Evolutionary conservation across 1,140 invertebrate species (phyloP).

Genomic region (Chironomus tepperi): DNA sequence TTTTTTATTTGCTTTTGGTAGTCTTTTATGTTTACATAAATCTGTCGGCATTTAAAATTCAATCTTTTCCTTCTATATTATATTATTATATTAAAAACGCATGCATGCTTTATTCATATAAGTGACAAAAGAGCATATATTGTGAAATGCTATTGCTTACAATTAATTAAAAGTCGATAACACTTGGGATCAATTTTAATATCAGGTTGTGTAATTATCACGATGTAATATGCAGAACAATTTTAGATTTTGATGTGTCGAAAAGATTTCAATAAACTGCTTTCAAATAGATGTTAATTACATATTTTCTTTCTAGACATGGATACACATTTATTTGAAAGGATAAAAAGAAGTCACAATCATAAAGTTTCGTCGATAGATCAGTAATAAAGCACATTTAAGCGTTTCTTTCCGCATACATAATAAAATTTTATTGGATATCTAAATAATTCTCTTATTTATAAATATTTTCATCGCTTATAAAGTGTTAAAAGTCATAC

Average conservation of each 20-base stretch:
- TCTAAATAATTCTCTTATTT: slow-evolving; percentile 9
- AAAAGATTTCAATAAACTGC: not conserved
- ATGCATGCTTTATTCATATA: not conserved
- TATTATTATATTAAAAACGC: not conserved
- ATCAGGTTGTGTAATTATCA: too few species aligned
- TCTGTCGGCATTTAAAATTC: slow-evolving; percentile 12
- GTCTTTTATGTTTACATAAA: slow-evolving; percentile 9
- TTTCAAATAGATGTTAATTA: too few species aligned
- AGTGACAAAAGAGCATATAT: not conserved
- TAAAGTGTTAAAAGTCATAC: slow-evolving; percentile 6
- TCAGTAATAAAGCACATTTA: not conserved
- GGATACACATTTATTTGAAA: too few species aligned
- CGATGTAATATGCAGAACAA: too few species aligned
- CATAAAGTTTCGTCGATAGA: slow-evolving; percentile 4
- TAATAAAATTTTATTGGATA: not conserved
- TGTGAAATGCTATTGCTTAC: too few species aligned
- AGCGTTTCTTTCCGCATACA: not conserved
- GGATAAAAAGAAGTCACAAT: not conserved
- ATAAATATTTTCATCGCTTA: slow-evolving; percentile 14
- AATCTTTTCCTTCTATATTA: slow-evolving; percentile 14
- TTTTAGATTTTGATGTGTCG: too few species aligned
- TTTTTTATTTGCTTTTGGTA: slow-evolving; percentile 14
- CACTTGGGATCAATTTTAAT: too few species aligned
- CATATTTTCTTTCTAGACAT: too few species aligned
- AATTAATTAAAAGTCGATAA: too few species aligned